phyloP scores from a whole-genome alignment of 1,140 invertebrate species.

The Trichonephila clavata region DNA sequence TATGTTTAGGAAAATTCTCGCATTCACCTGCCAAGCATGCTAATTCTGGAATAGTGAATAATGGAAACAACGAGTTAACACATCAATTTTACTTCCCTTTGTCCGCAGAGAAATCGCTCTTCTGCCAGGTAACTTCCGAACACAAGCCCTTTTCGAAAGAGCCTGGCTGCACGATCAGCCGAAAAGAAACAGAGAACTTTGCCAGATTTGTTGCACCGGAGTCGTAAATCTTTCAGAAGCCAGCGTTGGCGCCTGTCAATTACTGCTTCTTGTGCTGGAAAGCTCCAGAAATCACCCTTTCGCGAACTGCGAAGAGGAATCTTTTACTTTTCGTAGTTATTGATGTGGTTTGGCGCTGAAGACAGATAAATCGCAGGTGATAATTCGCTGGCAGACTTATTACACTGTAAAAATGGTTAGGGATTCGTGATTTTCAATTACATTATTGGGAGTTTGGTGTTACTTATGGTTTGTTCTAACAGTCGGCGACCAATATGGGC shows the following conservation, averaged over 20 bases:
- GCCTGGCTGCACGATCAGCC: too few relatives aligned
- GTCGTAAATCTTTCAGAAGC: not conserved
- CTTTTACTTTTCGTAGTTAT: not conserved
- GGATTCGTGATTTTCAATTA: too few relatives aligned
- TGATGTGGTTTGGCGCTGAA: not conserved
- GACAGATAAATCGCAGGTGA: too few relatives aligned
- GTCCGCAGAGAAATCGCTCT: too few relatives aligned
- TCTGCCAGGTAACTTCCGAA: too few relatives aligned
- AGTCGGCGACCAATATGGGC: too few relatives aligned
- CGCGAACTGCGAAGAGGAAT: not conserved
- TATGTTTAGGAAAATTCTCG: not conserved
- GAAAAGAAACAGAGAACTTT: not conserved
- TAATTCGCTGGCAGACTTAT: too few relatives aligned
- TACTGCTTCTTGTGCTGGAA: conserved; percentile 10
- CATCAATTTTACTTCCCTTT: not conserved
- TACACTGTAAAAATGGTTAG: too few relatives aligned
- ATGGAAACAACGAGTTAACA: not conserved
- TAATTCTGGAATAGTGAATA: not conserved
- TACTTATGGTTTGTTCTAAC: too few relatives aligned
- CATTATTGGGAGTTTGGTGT: too few relatives aligned
- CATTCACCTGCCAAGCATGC: not conserved
- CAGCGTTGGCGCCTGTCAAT: conserved; percentile 17
- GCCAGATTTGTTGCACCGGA: not conserved
- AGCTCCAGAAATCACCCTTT: conserved; percentile 6
- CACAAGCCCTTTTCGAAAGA: not conserved